These are phyloP conservation scores for Pogonocichla stellata DNA, from an alignment of 2,113 vertebrate genomes.

Conservation along the genomic window DNA sequence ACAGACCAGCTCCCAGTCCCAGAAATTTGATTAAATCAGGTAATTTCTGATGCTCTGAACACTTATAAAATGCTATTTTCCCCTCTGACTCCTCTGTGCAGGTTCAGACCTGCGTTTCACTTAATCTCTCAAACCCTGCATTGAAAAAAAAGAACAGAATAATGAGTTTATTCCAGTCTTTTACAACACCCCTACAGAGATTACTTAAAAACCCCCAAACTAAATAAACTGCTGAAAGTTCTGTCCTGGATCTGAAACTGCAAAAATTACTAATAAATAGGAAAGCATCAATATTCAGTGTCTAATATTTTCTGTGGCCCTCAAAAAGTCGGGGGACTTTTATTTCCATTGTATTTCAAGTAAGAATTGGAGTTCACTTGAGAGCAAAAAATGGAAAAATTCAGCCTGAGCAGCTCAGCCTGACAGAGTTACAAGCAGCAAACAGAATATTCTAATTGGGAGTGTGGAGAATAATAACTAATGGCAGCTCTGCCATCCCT, in stretches of 20 bases:
- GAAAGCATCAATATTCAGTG: background rate
- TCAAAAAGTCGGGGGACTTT: background rate
- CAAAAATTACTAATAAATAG: background rate
- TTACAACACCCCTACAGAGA: background rate
- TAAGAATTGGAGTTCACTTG: background rate
- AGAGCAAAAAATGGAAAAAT: background rate
- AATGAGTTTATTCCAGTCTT: background rate
- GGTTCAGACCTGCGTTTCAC: background rate
- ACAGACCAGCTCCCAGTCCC: background rate
- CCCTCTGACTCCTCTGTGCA: background rate
- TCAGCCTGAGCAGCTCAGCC: background rate
- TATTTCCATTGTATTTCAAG: background rate
- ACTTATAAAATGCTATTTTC: rapidly evolving
- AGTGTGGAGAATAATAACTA: slow-evolving; percentile 1
- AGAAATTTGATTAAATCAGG: background rate
- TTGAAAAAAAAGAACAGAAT: background rate
- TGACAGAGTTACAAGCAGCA: background rate
- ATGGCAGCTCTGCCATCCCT: background rate
- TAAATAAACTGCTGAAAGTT: background rate
- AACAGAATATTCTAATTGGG: background rate
- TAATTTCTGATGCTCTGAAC: background rate
- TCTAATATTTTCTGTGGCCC: background rate
- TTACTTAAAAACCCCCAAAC: background rate
- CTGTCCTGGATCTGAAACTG: background rate
- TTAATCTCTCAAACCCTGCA: background rate